phyloP scores from a whole-genome alignment of 2,113 vertebrate species.

The Megaleporinus macrocephalus region DNA sequence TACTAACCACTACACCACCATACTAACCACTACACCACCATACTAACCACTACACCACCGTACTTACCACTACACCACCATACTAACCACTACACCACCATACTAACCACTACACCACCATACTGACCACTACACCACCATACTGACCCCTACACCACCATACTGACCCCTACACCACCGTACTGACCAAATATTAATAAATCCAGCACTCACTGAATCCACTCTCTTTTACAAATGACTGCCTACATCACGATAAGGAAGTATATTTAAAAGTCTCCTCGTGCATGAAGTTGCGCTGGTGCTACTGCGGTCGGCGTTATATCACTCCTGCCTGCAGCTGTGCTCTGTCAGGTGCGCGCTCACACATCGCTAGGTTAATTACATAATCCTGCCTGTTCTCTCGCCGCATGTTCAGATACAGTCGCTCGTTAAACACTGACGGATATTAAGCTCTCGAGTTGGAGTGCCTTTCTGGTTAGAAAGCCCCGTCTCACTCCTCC shows the following conservation, averaged over 20 bases:
- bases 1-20: no score
- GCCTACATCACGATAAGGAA: neutral
- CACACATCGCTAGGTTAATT: neutral
- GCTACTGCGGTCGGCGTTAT: neutral
- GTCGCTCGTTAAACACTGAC: neutral
- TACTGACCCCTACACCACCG: no score
- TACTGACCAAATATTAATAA: neutral
- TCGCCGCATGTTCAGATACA: neutral
- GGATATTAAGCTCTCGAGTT: neutral
- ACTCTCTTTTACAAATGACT: no score
- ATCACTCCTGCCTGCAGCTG: neutral
- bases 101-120: no score
- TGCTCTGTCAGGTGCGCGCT: neutral
- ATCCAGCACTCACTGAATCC: neutral
- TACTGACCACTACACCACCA: no score
- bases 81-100: no score
- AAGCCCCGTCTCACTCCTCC: no score
- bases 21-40: no score
- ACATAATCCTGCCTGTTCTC: neutral
- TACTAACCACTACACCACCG: no score
- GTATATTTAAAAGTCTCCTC: neutral
- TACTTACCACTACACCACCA: no score
- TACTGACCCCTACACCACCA: no score
- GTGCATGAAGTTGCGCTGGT: neutral
- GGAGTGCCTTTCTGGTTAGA: neutral